Base-by-base conservation (phyloP, 2,888 invertebrate genomes). In the Tinea semifulvella region DNA sequence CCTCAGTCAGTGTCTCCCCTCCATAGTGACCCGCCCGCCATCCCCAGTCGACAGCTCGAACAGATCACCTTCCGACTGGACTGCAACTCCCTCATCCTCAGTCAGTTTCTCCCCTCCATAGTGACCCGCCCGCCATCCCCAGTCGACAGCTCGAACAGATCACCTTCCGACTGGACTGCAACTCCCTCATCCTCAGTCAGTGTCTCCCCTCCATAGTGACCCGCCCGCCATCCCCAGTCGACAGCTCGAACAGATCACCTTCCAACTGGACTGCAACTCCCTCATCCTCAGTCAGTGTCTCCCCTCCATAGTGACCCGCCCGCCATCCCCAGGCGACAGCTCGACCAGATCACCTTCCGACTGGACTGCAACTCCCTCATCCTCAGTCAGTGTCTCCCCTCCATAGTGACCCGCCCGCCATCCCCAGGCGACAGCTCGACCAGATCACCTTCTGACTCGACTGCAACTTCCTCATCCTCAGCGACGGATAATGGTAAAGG, bases 21-120 rank as follows among this genome's bases (percentile, higher is more conserved):
- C 22, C 65, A 65, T 61, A 68, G 75, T 74, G 68, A 68, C 61
- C 72, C 84, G 58, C 75, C 85, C 84, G 53, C 81, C 72, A 28
- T 43, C 62, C 68, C 69, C 84, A 57, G 85, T 58, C 91, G 92
- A 68, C 92, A 91, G 73, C 84, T 89, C 50, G 91, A 93, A 69
- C 93, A 94, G 73, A 94, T 97, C 79, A 93, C 94, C 58, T 93
- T 96, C 66, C 92, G 94, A 81, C 85, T 96, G 69, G 94, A 96
- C 75, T 84, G 87, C 56, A 85, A 87, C 63, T 94, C 93, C 53
- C 92, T 90, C 71, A 92, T 98, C 58, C 84, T 94, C 56, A 87
- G 87, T 70, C 82, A 59, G 80, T 61, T 48, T 20, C 8, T 7
- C 69, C 79, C 60, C 66, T 56, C 22, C 65, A 65, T 61, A 68